These are phyloP conservation scores for Uromys caudimaculatus DNA, from an alignment of 2,797 vertebrate species.

Conservation along the genomic window DNA sequence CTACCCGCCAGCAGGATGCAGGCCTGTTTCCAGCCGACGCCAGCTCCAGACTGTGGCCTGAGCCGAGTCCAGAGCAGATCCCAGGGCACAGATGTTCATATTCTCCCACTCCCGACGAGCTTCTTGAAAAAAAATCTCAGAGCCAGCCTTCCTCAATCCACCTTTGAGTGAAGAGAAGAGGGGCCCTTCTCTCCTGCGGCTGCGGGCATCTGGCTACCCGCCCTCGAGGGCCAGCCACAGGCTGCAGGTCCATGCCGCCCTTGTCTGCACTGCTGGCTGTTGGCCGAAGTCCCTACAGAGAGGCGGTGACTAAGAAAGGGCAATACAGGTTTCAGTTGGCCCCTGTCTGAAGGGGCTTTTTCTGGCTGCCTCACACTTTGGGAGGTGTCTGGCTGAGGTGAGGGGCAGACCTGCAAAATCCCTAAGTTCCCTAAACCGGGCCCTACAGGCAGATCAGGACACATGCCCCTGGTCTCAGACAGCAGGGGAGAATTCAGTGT, in stretches of 20 bases:
- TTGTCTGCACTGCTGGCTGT: constrained; percentile 65
- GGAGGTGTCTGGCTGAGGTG: constrained; percentile 50
- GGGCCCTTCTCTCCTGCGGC: constrained; percentile 64
- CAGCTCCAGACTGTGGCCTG: constrained; percentile 78
- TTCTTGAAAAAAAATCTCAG: constrained; percentile 67
- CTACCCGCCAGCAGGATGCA: neutral
- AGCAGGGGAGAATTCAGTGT: neutral
- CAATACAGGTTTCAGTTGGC: neutral
- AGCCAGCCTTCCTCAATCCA: constrained; percentile 71
- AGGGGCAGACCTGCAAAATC: neutral
- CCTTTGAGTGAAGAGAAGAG: constrained; percentile 80
- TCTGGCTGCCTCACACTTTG: neutral
- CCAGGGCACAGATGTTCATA: constrained; percentile 70
- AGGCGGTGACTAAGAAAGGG: constrained; percentile 3
- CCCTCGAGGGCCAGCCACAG: constrained; percentile 21
- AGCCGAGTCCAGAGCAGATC: constrained; percentile 55
- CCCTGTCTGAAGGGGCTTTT: constrained; percentile 16
- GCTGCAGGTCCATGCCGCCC: constrained; percentile 37
- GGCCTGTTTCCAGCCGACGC: constrained; percentile 52
- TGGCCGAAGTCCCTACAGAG: neutral
- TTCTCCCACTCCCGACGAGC: constrained; percentile 65
- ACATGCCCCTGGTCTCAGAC: neutral
- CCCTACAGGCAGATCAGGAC: neutral
- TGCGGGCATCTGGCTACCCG: constrained; percentile 61
- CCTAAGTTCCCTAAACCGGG: neutral